phyloP scores from a whole-genome alignment of 2,888 invertebrate species.

The Drosophila austrosaltans region DNA sequence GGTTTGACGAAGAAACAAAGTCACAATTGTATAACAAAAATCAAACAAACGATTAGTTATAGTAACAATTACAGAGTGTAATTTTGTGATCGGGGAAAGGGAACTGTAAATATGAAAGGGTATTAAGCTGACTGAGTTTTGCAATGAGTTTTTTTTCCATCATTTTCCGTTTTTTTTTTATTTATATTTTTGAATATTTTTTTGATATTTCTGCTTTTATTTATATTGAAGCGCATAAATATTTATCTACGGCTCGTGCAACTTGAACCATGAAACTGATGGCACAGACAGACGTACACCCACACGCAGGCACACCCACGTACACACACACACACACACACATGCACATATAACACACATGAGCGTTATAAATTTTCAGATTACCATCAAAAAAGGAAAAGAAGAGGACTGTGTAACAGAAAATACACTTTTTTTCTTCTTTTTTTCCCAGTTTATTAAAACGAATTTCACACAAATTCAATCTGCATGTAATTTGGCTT shows the following conservation, averaged over 20 bases:
- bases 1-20: too few species aligned
- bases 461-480: conserved; percentile 68
- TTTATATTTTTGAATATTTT: conserved; percentile 22
- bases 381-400: conserved; percentile 43
- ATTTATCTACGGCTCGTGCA: conserved; percentile 64
- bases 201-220: conserved; percentile 58
- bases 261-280: conserved; percentile 39
- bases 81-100: too few species aligned
- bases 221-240: conserved; percentile 69
- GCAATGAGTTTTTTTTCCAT: conserved; percentile 14
- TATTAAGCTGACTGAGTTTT: conserved; percentile 12
- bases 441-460: conserved; percentile 67
- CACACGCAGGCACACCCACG: conserved; percentile 29
- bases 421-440: conserved; percentile 42
- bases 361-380: conserved; percentile 57
- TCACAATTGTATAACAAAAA: too few species aligned
- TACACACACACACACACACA: conserved; percentile 31
- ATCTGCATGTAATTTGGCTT: conserved; percentile 61
- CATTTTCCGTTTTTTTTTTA: conserved; percentile 11
- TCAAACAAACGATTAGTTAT: too few species aligned
- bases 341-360: conserved; percentile 23
- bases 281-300: conserved; percentile 24
- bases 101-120: not conserved
- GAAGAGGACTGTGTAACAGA: conserved; percentile 15
- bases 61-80: too few species aligned